phyloP scores from a whole-genome alignment of 2,113 vertebrate species.

The Saguinus midas region DNA sequence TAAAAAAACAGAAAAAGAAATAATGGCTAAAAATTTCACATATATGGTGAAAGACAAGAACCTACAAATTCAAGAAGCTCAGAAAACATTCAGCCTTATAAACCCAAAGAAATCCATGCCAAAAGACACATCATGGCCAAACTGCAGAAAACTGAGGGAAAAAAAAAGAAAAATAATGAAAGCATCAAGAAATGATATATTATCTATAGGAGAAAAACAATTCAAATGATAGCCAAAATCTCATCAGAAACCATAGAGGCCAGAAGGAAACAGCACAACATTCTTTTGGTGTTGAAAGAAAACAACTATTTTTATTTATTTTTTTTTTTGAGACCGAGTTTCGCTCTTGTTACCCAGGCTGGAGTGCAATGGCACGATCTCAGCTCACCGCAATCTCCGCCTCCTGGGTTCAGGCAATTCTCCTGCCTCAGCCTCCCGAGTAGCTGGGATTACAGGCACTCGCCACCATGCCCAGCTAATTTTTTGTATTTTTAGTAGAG shows the following conservation, averaged over 20 bases:
- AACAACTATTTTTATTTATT: background rate
- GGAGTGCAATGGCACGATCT: no score
- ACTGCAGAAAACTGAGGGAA: background rate
- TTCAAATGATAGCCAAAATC: background rate
- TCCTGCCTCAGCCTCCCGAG: no score
- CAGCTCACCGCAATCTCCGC: no score
- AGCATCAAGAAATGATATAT: background rate
- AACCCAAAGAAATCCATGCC: background rate
- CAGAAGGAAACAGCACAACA: slow-evolving; percentile 10
- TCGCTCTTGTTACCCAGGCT: no score
- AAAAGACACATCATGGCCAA: background rate
- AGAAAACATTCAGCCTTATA: background rate
- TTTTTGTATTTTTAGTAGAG: no score
- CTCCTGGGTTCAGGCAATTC: no score
- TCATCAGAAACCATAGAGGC: slow-evolving; percentile 6
- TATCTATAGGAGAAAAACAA: background rate
- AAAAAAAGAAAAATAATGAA: background rate
- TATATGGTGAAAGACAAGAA: background rate
- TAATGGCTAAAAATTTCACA: background rate
- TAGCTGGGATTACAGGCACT: no score
- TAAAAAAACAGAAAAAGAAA: background rate
- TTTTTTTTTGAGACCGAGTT: no score
- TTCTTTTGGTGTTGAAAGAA: background rate
- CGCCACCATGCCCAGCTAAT: no score
- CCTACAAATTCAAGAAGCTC: background rate